These are phyloP conservation scores for Oryzias dopingdopingensis DNA, from an alignment of 2,797 vertebrate genomes.

Conservation along the genomic window DNA sequence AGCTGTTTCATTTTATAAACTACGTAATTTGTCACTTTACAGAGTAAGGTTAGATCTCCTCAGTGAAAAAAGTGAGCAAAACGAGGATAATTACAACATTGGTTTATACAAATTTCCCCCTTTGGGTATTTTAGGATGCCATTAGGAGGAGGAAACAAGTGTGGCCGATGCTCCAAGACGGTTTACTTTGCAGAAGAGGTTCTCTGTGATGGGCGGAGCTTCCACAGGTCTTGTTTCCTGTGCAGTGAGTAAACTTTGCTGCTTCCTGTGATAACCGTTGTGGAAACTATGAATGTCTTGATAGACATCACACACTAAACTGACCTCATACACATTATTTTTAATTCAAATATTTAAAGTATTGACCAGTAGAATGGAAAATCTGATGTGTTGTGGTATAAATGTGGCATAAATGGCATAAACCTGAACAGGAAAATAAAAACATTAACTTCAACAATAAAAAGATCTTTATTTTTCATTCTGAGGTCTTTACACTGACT, in stretches of 20 bases:
- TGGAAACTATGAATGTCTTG: constrained; percentile 7
- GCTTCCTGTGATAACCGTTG: constrained; percentile 32
- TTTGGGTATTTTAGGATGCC: constrained; percentile 81
- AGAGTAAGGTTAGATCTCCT: too few species aligned
- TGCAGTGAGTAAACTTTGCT: constrained; percentile 86
- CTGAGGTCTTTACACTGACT: too few species aligned
- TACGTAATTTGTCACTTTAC: too few species aligned
- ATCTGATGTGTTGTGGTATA: too few species aligned
- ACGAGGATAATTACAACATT: neutral
- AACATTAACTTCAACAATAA: too few species aligned
- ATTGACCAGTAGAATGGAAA: too few species aligned
- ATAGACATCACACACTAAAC: neutral
- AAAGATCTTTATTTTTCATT: too few species aligned
- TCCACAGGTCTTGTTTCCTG: constrained; percentile 94
- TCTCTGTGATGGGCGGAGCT: constrained; percentile 90
- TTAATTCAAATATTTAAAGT: neutral
- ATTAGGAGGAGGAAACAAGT: constrained; percentile 93
- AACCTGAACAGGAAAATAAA: too few species aligned
- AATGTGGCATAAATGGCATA: too few species aligned
- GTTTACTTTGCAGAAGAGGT: constrained; percentile 97
- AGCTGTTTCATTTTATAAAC: too few species aligned
- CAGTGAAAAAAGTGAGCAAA: neutral
- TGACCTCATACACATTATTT: neutral
- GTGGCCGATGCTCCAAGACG: constrained; percentile 88
- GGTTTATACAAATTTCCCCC: constrained; percentile 12